Evolutionary conservation across 1,140 invertebrate genomes (phyloP), one percentile per base, ranked within the genome.

Genomic region (Drosophila nebulosa): DNA sequence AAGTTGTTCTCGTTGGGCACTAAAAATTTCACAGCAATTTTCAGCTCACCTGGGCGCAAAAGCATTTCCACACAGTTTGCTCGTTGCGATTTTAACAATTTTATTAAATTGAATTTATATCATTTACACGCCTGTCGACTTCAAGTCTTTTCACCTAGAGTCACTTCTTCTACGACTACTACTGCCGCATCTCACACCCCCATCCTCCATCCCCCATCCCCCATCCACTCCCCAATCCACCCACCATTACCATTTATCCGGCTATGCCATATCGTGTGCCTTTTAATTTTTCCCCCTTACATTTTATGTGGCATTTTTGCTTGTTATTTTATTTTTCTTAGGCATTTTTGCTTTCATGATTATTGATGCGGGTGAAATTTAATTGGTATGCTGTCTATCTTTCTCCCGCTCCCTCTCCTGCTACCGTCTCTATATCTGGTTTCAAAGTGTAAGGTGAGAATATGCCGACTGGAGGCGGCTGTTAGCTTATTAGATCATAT

Each of bases 51-150:
- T 90, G 89, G 56, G 80, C 84, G 72, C 80, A 81, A 90, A 46
- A 80, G 79, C 69, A 90, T 90, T 88, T 72, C 63, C 81, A 81
- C 78, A 86, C 78, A 86, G 78, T 73, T 88, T 67, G 74, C 85
- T 72, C 79, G 76, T 68, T 89, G 78, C 88, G 84, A 90, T 90
- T 90, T 90, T 90, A 90, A 90, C 89, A 90, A 90, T 90, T 90
- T 90, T 90, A 90, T 90, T 90, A 90, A 90, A 90, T 90, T 90
- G 83, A 90, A 90, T 90, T 90, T 90, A 90, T 90, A 85, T 90
- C 89, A 90, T 90, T 90, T 90, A 90, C 89, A 90, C 89, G 88
- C 89, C 89, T 89, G 89, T 89, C 89, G 83, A 88, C 84, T 88
- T 77, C 75, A 76, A 88, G 78, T 88, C 81, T 76, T 58, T 46